Evolutionary conservation across 2,888 invertebrate genomes (phyloP).

Genomic region (Dasysyrphus albostriatus): DNA sequence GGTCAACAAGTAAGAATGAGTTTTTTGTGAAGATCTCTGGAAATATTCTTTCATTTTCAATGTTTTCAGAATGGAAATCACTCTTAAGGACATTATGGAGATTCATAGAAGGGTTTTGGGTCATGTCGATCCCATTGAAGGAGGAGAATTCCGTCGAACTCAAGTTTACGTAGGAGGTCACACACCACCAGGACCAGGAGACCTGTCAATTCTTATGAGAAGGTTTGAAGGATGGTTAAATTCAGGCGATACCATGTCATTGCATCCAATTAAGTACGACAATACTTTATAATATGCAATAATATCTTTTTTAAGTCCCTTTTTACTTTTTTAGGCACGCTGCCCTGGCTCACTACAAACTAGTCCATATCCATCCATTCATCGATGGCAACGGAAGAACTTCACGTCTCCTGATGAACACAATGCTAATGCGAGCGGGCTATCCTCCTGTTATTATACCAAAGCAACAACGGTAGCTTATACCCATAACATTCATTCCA

Average conservation of each 20-base stretch:
- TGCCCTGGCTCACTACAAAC: slow-evolving; percentile 97
- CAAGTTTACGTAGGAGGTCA: slow-evolving; percentile 98
- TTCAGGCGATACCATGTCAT: slow-evolving; percentile 92
- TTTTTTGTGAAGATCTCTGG: neutral
- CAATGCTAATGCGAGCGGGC: slow-evolving; percentile 96
- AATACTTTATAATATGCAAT: too few species aligned
- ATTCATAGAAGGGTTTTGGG: slow-evolving; percentile 97
- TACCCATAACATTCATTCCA: neutral
- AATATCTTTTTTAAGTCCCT: neutral
- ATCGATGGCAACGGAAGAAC: slow-evolving; percentile 98
- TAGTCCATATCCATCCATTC: slow-evolving; percentile 99
- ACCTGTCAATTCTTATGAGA: slow-evolving; percentile 92
- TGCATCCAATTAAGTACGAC: slow-evolving; percentile 93
- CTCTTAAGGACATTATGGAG: slow-evolving; percentile 93
- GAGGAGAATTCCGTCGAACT: slow-evolving; percentile 93
- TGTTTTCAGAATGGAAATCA: slow-evolving; percentile 88
- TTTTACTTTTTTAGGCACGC: slow-evolving; percentile 88
- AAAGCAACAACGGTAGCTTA: slow-evolving; percentile 89
- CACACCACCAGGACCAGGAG: slow-evolving; percentile 94
- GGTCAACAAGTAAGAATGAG: slow-evolving; percentile 85
- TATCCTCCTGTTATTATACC: slow-evolving; percentile 98
- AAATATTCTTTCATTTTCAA: neutral
- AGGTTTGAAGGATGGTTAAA: slow-evolving; percentile 97
- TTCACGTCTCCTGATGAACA: slow-evolving; percentile 97
- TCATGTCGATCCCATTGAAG: slow-evolving; percentile 96